These are phyloP conservation scores for Tachysurus vachellii DNA, from an alignment of 2,113 vertebrate genomes.

Conservation along the genomic window DNA sequence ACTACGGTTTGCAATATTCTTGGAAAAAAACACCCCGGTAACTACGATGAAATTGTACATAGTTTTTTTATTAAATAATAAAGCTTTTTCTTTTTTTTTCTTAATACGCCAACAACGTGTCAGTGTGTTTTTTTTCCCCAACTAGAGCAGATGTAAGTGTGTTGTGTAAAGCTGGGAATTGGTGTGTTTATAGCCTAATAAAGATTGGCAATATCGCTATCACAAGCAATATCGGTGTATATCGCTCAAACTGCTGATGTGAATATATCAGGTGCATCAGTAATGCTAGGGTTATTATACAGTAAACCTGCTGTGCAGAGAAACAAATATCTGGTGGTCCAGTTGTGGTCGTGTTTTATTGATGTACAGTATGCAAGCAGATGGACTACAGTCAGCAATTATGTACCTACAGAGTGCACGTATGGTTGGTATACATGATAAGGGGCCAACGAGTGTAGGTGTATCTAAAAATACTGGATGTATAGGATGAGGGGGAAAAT, in stretches of 20 bases:
- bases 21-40: neutral
- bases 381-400: neutral
- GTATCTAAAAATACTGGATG: neutral
- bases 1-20: slow-evolving; percentile 33
- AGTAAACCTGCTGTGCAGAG: neutral
- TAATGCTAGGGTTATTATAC: neutral
- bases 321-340: neutral
- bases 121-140: neutral
- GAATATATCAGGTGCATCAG: neutral
- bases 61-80: slow-evolving; percentile 47
- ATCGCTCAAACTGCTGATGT: neutral
- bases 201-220: neutral
- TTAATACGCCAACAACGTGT: neutral
- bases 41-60: slow-evolving; percentile 42
- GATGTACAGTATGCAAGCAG: neutral
- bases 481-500: neutral
- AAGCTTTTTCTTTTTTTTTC: slow-evolving; percentile 38
- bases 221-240: too few species aligned
- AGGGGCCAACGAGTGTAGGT: neutral
- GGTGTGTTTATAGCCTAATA: neutral
- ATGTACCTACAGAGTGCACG: neutral
- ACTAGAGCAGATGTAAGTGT: neutral
- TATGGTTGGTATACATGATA: neutral
- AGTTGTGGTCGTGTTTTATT: neutral
- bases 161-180: neutral